Conservation (phyloP, 2,113 vertebrate species). For the Hirundichthys speculiger region DNA sequence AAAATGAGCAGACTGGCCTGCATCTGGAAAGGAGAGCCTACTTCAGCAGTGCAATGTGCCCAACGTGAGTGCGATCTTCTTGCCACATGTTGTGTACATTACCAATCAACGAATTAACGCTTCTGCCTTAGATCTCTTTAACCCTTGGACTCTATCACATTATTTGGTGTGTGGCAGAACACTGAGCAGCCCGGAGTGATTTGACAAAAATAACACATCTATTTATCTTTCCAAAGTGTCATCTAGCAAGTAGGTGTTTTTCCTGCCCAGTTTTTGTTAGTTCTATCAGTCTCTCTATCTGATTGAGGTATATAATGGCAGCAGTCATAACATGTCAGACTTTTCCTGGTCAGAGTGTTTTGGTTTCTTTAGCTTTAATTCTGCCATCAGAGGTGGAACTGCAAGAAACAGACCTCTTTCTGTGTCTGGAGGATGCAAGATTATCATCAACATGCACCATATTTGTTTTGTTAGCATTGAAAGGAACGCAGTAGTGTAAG, state of each 20-base stretch:
- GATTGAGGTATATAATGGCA: slow-evolving; percentile 75
- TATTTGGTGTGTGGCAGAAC: slow-evolving; percentile 26
- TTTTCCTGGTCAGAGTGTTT: slow-evolving; percentile 78
- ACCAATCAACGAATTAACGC: slow-evolving; percentile 24
- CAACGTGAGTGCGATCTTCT: slow-evolving; percentile 14
- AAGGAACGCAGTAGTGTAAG: slow-evolving; percentile 73
- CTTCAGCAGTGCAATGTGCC: slow-evolving; percentile 39
- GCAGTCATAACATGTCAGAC: slow-evolving; percentile 84
- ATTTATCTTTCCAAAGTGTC: slow-evolving; percentile 47
- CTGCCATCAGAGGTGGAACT: slow-evolving; percentile 44
- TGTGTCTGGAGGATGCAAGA: slow-evolving; percentile 71
- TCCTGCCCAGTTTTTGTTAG: slow-evolving; percentile 67
- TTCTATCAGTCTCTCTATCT: slow-evolving; percentile 76
- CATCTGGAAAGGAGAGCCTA: slow-evolving; percentile 45
- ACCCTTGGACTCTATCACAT: background rate
- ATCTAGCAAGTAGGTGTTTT: slow-evolving; percentile 59
- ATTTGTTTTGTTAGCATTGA: slow-evolving; percentile 74
- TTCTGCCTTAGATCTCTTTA: slow-evolving; percentile 31
- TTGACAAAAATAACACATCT: slow-evolving; percentile 44
- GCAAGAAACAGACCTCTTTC: slow-evolving; percentile 47
- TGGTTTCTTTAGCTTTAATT: slow-evolving; percentile 67
- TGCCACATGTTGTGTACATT: slow-evolving; percentile 16
- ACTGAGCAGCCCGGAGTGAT: slow-evolving; percentile 17
- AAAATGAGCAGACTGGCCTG: slow-evolving; percentile 64
- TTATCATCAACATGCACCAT: slow-evolving; percentile 69